Conservation (phyloP, 2,888 invertebrate genomes). For the Hemithea aestivaria region DNA sequence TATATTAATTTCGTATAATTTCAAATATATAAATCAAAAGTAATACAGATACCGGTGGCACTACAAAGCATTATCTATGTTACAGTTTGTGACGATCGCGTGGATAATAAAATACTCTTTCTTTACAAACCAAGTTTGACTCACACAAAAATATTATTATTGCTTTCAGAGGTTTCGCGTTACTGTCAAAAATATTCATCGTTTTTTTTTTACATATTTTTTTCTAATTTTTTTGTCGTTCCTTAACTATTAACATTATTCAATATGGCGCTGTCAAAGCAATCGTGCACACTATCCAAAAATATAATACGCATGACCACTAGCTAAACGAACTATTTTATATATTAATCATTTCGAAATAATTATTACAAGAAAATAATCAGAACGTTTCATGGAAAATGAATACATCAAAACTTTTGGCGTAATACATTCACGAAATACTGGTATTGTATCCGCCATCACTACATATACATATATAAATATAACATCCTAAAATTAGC, state of each 20-base stretch:
- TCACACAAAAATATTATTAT: constrained; percentile 76
- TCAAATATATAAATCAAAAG: constrained; percentile 30
- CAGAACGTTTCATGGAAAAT: constrained; percentile 70
- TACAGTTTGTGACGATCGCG: constrained; percentile 61
- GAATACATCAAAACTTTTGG: constrained; percentile 79
- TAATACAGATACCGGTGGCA: constrained; percentile 54
- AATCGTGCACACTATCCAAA: constrained; percentile 74
- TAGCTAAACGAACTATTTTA: constrained; percentile 73
- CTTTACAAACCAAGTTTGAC: constrained; percentile 55
- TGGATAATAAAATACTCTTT: constrained; percentile 70
- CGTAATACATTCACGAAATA: constrained; percentile 75
- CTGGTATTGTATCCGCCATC: constrained; percentile 72
- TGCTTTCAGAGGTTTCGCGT: constrained; percentile 69
- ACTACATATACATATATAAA: constrained; percentile 79
- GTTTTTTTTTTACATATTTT: constrained; percentile 33
- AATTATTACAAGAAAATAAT: constrained; percentile 40
- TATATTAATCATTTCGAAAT: constrained; percentile 28
- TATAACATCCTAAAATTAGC: constrained; percentile 80
- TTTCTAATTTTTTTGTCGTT: constrained; percentile 34
- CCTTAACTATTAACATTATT: constrained; percentile 37
- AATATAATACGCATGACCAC: constrained; percentile 74
- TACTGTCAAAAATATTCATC: constrained; percentile 64
- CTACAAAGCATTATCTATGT: constrained; percentile 59
- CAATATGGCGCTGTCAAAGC: constrained; percentile 61
- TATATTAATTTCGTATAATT: too few species aligned